Conservation (phyloP, 2,113 vertebrate genomes). For the Halichoeres trimaculatus region DNA sequence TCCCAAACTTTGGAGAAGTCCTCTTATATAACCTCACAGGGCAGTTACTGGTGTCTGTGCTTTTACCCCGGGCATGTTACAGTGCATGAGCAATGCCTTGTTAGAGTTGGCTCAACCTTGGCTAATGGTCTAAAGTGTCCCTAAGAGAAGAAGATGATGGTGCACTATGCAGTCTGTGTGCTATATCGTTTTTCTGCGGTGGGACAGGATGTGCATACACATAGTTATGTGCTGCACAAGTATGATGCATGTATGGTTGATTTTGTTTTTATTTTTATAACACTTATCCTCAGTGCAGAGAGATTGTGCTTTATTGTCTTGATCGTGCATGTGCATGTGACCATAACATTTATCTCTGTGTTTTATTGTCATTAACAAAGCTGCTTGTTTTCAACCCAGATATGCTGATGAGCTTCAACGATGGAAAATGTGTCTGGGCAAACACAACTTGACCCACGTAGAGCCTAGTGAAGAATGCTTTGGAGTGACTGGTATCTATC, state of each 20-base stretch:
- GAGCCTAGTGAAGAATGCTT: constrained; percentile 77
- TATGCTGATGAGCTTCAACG: constrained; percentile 83
- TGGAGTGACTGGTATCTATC: constrained; percentile 74
- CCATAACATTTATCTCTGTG: not conserved
- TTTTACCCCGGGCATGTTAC: constrained; percentile 31
- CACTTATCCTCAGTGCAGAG: not conserved
- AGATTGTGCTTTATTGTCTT: not conserved
- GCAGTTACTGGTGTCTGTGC: constrained; percentile 15
- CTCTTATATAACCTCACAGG: constrained; percentile 26
- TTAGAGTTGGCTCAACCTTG: constrained; percentile 35
- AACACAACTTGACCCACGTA: constrained; percentile 82
- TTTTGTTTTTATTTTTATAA: too few species aligned
- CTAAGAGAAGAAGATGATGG: constrained; percentile 25
- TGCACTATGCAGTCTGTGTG: constrained; percentile 6
- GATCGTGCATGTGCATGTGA: not conserved
- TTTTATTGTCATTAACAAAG: not conserved
- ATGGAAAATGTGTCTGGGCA: constrained; percentile 84
- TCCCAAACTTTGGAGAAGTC: constrained; percentile 24
- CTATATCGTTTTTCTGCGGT: not conserved
- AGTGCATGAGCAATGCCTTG: constrained; percentile 26
- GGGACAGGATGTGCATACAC: not conserved
- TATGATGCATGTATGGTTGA: too few species aligned
- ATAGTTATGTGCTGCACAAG: not conserved
- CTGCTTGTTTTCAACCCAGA: constrained; percentile 51
- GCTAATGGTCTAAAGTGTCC: constrained; percentile 34